These are phyloP conservation scores for Yponomeuta malinellus DNA, from an alignment of 2,888 invertebrate species.

Conservation along the genomic window DNA sequence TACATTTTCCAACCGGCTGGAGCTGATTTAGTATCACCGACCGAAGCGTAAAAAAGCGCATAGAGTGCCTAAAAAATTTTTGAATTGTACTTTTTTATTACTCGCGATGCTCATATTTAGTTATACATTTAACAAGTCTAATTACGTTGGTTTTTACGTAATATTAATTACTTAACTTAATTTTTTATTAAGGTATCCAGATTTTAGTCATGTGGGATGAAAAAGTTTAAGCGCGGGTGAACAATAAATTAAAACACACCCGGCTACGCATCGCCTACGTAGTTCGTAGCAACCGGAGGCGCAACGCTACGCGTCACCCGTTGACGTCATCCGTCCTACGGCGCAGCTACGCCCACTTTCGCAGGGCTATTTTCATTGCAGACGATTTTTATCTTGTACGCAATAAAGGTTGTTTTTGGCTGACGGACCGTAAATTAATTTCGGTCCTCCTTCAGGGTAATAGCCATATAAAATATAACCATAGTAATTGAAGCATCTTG, in stretches of 20 bases:
- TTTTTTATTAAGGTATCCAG: no score
- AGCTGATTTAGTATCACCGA: no score
- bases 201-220: not conserved
- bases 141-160: no score
- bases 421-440: not conserved
- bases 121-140: no score
- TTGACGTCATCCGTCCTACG: slow-evolving; percentile 40
- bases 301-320: slow-evolving; percentile 1
- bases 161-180: no score
- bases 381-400: not conserved
- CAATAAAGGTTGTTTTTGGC: not conserved
- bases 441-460: not conserved
- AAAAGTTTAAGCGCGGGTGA: not conserved
- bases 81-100: no score
- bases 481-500: not conserved
- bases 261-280: not conserved
- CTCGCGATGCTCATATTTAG: no score
- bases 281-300: not conserved
- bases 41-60: no score
- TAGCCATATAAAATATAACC: not conserved
- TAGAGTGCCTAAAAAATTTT: no score
- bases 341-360: slow-evolving; percentile 12
- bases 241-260: not conserved
- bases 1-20: no score
- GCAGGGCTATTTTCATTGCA: slow-evolving; percentile 1